Conservation (phyloP, 2,888 invertebrate species). For the Pediacus dermestoides region DNA sequence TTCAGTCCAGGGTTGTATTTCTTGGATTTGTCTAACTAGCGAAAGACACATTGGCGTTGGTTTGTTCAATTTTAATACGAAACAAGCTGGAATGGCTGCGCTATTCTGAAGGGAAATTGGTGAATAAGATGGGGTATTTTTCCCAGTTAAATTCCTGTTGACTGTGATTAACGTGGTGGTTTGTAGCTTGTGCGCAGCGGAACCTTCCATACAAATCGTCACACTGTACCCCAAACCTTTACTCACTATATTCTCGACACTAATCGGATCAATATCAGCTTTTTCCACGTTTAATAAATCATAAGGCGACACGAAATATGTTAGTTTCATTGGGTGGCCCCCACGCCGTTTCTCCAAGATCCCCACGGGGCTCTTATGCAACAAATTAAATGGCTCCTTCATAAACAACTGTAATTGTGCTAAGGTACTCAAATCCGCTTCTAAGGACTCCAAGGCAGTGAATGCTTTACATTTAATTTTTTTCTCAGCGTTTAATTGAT, state of each 20-base stretch:
- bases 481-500: conserved; percentile 91
- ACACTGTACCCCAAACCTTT: conserved; percentile 80
- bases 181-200: conserved; percentile 80
- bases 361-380: conserved; percentile 88
- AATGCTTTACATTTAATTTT: conserved; percentile 93
- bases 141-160: conserved; percentile 67
- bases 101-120: conserved; percentile 80
- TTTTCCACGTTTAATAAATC: conserved; percentile 78
- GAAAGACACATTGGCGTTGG: conserved; percentile 82
- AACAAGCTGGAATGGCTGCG: conserved; percentile 85
- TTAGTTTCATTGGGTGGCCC: conserved; percentile 90
- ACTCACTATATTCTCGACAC: conserved; percentile 66
- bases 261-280: conserved; percentile 69
- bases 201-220: conserved; percentile 86
- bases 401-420: conserved; percentile 74
- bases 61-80: conserved; percentile 74
- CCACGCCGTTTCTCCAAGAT: conserved; percentile 77
- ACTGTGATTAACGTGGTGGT: conserved; percentile 66
- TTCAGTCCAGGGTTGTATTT: conserved; percentile 58
- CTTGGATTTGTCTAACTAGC: conserved; percentile 64
- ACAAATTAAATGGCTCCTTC: conserved; percentile 67
- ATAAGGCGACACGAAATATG: conserved; percentile 91
- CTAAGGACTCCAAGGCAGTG: conserved; percentile 85
- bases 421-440: conserved; percentile 80
- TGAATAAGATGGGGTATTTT: conserved; percentile 77